phyloP scores from a whole-genome alignment of 2,888 invertebrate species.

The Rhyacophila evoluta region DNA sequence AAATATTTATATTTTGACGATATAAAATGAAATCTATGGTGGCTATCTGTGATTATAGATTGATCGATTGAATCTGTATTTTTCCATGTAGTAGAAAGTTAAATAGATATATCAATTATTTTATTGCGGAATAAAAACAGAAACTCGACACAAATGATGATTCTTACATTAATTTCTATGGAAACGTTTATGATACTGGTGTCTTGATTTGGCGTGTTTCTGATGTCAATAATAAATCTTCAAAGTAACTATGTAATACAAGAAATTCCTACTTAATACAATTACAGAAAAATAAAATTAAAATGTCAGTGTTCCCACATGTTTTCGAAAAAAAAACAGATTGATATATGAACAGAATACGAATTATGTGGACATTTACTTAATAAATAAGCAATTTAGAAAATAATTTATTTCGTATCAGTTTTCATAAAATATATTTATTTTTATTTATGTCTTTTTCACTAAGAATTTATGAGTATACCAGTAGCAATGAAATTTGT shows the following conservation, averaged over 20 bases:
- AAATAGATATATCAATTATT: neutral
- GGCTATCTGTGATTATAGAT: neutral
- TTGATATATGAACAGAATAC: neutral
- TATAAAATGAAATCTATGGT: too few species aligned
- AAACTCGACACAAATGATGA: neutral
- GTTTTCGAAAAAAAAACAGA: neutral
- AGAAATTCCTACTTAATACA: neutral
- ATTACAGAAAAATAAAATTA: neutral
- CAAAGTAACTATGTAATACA: neutral
- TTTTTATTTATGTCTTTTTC: too few species aligned
- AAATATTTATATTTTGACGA: too few species aligned
- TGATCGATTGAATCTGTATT: neutral
- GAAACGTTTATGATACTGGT: slow-evolving; percentile 15
- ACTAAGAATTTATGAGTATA: too few species aligned
- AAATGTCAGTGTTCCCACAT: neutral
- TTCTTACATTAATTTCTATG: neutral
- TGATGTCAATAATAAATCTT: neutral
- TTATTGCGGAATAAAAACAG: neutral
- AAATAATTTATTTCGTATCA: too few species aligned
- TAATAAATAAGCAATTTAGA: too few species aligned
- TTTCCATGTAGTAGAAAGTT: neutral
- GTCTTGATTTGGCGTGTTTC: neutral
- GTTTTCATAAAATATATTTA: too few species aligned
- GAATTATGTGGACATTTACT: too few species aligned
- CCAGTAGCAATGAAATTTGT: too few species aligned